Evolutionary conservation across 2,113 vertebrate genomes (phyloP), one percentile per base, ranked within the genome.

Genomic region (Microcebus jonahi): DNA sequence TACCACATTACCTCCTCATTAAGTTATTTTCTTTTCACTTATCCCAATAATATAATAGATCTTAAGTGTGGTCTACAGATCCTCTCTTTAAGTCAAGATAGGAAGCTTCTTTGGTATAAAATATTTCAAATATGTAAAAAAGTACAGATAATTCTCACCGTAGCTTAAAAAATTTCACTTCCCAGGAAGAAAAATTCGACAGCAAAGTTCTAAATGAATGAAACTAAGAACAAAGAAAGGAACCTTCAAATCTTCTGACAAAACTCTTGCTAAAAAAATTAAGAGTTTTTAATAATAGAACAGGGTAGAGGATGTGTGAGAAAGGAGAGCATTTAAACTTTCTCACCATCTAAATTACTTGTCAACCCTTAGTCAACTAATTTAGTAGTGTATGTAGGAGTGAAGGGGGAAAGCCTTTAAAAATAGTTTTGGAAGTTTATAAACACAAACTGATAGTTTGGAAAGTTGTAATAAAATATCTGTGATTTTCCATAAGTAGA

Each of bases 191-290:
- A 81, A 96, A 95, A 70, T 8, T 91, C 50, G 71, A 83, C 8
- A 88, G 21, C 34, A 86, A 91, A 89, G 25, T 36, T 94, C 57
- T 80, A 94, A 83, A 90, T 84, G 55, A 91, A 91, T 87, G 87
- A 96, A 97, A 97, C 48, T 87, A 75, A 95, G 53, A 67, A 91
- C 17, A 81, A 77, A 50, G 73, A 94, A 96, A 91, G 63, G 53
- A 86, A 92, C 34, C 42, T 85, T 93, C 79, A 95, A 96, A 88
- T 76, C 10, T 77, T 92, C 14, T 68, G 55, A 88, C 55, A 92
- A 73, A 4, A 53, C 15, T 73, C 36, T 27, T 82, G 61, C 39
- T 68, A 20, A 36, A 77, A 57, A 82, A 81, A 45, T 45, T 12
- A 48, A 27, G 11, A 94, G 73, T 23, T 93, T 29, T 77, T 83